Base-by-base conservation (phyloP, 2,888 invertebrate species). In the Melinaea menophilus region DNA sequence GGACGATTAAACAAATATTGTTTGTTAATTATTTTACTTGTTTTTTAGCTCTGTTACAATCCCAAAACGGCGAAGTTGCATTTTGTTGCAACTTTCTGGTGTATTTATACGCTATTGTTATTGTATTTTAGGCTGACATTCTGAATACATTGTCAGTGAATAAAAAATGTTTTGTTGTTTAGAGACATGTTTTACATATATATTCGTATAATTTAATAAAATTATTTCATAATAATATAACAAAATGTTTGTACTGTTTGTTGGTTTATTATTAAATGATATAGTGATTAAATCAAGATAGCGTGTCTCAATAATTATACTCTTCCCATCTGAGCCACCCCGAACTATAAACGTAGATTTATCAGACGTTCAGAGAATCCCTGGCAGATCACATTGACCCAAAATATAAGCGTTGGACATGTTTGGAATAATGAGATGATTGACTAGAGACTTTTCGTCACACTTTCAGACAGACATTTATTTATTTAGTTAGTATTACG, bases 331-430 rank as follows among this genome's bases (percentile, higher is more conserved):
- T 70, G 75, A 76, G 75, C 72, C 70, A 62, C 62, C 69, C 73
- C 72, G 72, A 73, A 78, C 76, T 74, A 79, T 81, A 79, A 80
- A 78, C 76, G 80, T 78, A 73, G 79, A 75, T 77, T 75, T 77
- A 76, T 77, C 74, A 79, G 79, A 84, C 84, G 84, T 77, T 77
- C 70, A 69, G 76, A 77, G 85, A 85, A 87, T 88, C 82, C 84
- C 82, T 84, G 35, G 13, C 9, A 45, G 34, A n/a, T 55, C 13
- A 13, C 64, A 37, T 62, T 11, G 61, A 51, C 56, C 13, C 13
- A 41, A 11, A 9, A 2, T 31, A 31, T 51, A 47, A 35, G 34
- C n/a, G 48, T n/a, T 35, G 35, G 48, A 58, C 58, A 58, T 48
- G 51, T 31, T 51, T 31, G n/a, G 31, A 51, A 51, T 31, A 31